Conservation (phyloP, 2,888 invertebrate species). For the Nephrotoma flavescens region DNA sequence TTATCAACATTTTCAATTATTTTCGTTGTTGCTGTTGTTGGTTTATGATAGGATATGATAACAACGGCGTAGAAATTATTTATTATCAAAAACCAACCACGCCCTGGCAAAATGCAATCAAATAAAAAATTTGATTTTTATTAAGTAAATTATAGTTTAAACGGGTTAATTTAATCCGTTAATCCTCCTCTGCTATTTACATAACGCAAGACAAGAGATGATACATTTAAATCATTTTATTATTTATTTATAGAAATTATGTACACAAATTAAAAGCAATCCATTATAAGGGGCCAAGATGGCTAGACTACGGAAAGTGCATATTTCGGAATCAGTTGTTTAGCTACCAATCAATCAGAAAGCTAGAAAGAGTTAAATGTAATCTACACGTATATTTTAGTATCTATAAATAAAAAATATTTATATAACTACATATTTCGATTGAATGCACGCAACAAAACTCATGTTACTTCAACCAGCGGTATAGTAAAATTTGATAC, state of each 20-base stretch:
- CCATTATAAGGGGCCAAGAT: too few relatives aligned
- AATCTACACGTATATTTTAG: not conserved
- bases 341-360: not conserved
- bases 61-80: not conserved
- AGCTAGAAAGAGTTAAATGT: not conserved
- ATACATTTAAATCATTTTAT: too few relatives aligned
- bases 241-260: too few relatives aligned
- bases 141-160: not conserved
- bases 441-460: not conserved
- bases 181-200: not conserved
- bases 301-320: too few relatives aligned
- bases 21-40: not conserved
- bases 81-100: not conserved
- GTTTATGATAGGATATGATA: not conserved
- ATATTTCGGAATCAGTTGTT: not conserved
- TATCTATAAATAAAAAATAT: not conserved
- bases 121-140: not conserved
- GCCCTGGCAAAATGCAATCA: not conserved
- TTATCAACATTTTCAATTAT: not conserved
- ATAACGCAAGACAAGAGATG: too few relatives aligned
- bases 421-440: not conserved
- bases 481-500: not conserved
- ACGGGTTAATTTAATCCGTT: not conserved
- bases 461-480: not conserved
- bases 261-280: too few relatives aligned